phyloP scores from a whole-genome alignment of 2,797 vertebrate species.

The Sarcophilus harrisii region DNA sequence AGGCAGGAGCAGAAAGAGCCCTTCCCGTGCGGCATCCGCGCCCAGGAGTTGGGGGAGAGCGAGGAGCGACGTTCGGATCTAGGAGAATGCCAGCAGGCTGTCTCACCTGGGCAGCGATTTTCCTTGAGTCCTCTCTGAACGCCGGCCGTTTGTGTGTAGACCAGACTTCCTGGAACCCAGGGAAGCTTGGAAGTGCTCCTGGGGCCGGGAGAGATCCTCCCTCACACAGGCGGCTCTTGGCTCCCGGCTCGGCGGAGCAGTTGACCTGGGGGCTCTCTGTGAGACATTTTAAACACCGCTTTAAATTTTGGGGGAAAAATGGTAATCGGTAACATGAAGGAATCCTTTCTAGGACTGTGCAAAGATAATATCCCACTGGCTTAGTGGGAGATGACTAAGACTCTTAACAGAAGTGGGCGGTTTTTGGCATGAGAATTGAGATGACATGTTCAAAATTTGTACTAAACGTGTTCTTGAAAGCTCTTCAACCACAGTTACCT shows the following conservation, averaged over 20 bases:
- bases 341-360: conserved; percentile 30
- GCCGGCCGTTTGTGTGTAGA: conserved; percentile 42
- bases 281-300: conserved; percentile 44
- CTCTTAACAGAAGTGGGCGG: conserved; percentile 37
- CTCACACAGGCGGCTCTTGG: conserved; percentile 37
- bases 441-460: conserved; percentile 54
- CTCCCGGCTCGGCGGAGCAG: not conserved
- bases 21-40: not conserved
- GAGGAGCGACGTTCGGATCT: not conserved
- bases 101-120: conserved; percentile 49
- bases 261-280: conserved; percentile 36
- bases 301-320: conserved; percentile 39
- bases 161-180: conserved; percentile 26
- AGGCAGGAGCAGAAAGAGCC: conserved; percentile 60
- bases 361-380: conserved; percentile 13
- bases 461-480: conserved; percentile 50
- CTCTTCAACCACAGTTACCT: conserved; percentile 21
- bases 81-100: conserved; percentile 59
- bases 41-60: not conserved
- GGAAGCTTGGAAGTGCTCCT: conserved; percentile 40
- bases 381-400: conserved; percentile 54
- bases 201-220: not conserved
- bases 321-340: conserved; percentile 20
- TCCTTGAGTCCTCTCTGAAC: conserved; percentile 30
- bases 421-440: conserved; percentile 45